Evolutionary conservation across 2,888 invertebrate species (phyloP).

Genomic region (Atethmia centrago): DNA sequence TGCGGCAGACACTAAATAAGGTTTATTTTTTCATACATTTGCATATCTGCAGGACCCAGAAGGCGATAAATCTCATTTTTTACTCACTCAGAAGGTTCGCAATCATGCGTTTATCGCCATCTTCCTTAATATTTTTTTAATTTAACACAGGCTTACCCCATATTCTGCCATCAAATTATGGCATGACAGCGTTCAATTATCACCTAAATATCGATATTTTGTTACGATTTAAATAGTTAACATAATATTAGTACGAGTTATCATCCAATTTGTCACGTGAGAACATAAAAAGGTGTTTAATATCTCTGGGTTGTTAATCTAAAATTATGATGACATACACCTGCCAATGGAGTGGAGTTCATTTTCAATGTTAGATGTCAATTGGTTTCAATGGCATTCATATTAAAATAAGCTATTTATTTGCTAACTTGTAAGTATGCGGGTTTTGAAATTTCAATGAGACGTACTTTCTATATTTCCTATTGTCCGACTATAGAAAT

Average conservation of each 20-base stretch:
- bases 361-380: slow-evolving; percentile 40
- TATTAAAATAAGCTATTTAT: slow-evolving; percentile 35
- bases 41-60: slow-evolving; percentile 32
- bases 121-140: slow-evolving; percentile 19
- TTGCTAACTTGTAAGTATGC: slow-evolving; percentile 4
- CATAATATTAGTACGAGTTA: slow-evolving; percentile 44
- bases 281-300: slow-evolving; percentile 46
- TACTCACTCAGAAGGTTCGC: slow-evolving; percentile 40
- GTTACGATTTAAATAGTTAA: slow-evolving; percentile 58
- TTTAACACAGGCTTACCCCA: not conserved
- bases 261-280: slow-evolving; percentile 52
- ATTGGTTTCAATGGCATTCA: slow-evolving; percentile 38
- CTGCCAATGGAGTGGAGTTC: slow-evolving; percentile 18
- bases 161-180: slow-evolving; percentile 36
- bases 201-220: slow-evolving; percentile 51
- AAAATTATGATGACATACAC: slow-evolving; percentile 35
- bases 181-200: slow-evolving; percentile 40
- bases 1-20: slow-evolving; percentile 22
- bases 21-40: slow-evolving; percentile 36
- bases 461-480: slow-evolving; percentile 34
- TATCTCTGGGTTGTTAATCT: slow-evolving; percentile 29
- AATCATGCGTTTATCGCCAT: slow-evolving; percentile 26
- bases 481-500: slow-evolving; percentile 5
- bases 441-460: slow-evolving; percentile 29
- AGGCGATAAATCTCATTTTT: slow-evolving; percentile 44